These are phyloP conservation scores for Drosophila ezoana DNA, from an alignment of 2,888 invertebrate genomes.

Conservation along the genomic window DNA sequence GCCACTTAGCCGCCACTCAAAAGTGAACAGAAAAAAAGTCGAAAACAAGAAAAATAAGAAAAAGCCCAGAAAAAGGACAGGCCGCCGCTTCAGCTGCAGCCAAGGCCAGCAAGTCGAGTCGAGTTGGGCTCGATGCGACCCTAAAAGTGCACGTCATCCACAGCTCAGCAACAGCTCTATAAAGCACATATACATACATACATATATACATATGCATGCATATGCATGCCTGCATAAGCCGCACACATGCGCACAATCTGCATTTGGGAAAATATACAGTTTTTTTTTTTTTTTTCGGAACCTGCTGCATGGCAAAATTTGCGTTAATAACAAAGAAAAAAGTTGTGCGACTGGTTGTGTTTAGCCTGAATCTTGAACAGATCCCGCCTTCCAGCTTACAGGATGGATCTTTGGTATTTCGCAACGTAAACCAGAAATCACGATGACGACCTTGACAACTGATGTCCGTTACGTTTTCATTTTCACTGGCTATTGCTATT, in stretches of 20 bases:
- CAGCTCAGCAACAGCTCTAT: not conserved
- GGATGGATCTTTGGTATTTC: slow-evolving; percentile 58
- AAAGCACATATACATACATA: not conserved
- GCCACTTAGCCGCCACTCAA: slow-evolving; percentile 19
- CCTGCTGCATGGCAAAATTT: slow-evolving; percentile 57
- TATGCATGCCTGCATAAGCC: not conserved
- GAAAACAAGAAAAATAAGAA: slow-evolving; percentile 11
- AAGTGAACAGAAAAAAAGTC: slow-evolving; percentile 10
- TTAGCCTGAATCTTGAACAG: slow-evolving; percentile 6
- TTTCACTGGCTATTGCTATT: slow-evolving; percentile 47
- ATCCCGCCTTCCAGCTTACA: slow-evolving; percentile 6
- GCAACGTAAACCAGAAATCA: slow-evolving; percentile 43
- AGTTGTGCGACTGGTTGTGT: slow-evolving; percentile 52
- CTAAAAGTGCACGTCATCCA: slow-evolving; percentile 72
- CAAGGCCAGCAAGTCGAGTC: slow-evolving; percentile 71
- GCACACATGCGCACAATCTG: slow-evolving; percentile 19
- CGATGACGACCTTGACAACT: slow-evolving; percentile 60
- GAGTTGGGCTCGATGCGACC: slow-evolving; percentile 50
- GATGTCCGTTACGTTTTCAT: slow-evolving; percentile 52
- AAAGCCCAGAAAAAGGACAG: slow-evolving; percentile 61
- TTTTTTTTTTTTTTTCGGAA: slow-evolving; percentile 41
- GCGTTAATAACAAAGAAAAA: slow-evolving; percentile 48
- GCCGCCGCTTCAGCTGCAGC: slow-evolving; percentile 30
- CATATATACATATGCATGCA: slow-evolving; percentile 1
- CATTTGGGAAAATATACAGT: slow-evolving; percentile 41